A percentile compares a stretch with the other conserved stretches of the same genome.
Conservation (phyloP, 2,888 invertebrate genomes). For the Melangyna quadrimaculata region DNA sequence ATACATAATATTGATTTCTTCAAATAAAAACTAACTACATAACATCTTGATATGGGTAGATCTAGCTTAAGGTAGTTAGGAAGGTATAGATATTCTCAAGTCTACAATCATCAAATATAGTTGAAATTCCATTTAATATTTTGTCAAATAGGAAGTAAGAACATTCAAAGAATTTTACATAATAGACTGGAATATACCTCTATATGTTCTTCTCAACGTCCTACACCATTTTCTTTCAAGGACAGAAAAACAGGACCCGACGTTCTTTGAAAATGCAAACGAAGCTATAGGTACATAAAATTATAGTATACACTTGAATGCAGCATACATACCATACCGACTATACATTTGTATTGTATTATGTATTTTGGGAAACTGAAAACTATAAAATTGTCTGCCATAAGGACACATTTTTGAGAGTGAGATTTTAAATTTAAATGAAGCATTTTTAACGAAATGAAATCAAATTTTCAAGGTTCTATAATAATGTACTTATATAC, state of each 20-base stretch:
- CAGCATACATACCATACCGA: not conserved
- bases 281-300: not conserved
- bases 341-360: not conserved
- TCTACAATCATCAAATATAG: not conserved
- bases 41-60: not conserved
- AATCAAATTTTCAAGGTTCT: constrained; percentile 23
- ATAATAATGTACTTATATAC: too few relatives aligned
- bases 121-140: constrained; percentile 6
- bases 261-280: not conserved
- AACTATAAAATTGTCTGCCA: constrained; percentile 23
- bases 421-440: not conserved
- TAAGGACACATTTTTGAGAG: not conserved
- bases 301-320: not conserved
- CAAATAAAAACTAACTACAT: not conserved
- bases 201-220: not conserved
- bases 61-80: not conserved
- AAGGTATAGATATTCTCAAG: not conserved
- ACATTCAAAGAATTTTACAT: not conserved
- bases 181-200: not conserved
- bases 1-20: constrained; percentile 1
- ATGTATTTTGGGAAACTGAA: not conserved
- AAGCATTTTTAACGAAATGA: constrained; percentile 1
- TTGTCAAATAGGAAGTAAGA: not conserved
- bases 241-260: not conserved
- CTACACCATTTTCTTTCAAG: not conserved